Conservation (phyloP, 2,113 vertebrate genomes). For the Glaucomys volans region DNA sequence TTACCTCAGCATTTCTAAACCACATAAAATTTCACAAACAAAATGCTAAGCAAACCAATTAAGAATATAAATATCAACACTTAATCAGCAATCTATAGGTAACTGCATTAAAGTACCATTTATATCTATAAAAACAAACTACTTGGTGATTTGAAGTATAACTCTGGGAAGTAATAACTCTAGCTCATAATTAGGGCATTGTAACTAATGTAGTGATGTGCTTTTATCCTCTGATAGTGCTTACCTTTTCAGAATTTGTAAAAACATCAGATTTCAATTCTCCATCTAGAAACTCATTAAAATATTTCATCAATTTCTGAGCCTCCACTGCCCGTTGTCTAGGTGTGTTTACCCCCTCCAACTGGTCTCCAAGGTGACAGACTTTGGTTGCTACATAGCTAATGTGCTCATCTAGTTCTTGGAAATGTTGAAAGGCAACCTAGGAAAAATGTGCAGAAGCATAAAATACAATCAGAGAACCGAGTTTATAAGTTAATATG, state of each 20-base stretch:
- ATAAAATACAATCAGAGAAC: conserved; percentile 64
- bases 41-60: conserved; percentile 81
- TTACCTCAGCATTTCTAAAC: conserved; percentile 79
- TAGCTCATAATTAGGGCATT: conserved; percentile 90
- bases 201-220: conserved; percentile 87
- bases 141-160: conserved; percentile 84
- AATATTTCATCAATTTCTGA: conserved; percentile 99
- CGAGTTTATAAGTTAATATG: background rate
- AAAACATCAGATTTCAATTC: conserved; percentile 99
- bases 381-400: conserved; percentile 99
- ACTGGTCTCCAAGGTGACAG: conserved; percentile 98
- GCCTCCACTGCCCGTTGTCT: conserved; percentile 98
- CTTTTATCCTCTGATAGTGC: conserved; percentile 88
- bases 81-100: conserved; percentile 84
- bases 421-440: conserved; percentile 99
- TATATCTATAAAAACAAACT: conserved; percentile 85
- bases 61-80: conserved; percentile 83
- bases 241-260: conserved; percentile 98
- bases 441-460: conserved; percentile 82
- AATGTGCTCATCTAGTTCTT: conserved; percentile 99
- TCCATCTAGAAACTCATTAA: conserved; percentile 99
- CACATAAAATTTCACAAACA: conserved; percentile 84
- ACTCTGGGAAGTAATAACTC: conserved; percentile 83
- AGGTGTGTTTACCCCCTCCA: conserved; percentile 99
- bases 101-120: conserved; percentile 84